A percentile compares a stretch with the other conserved stretches of the same genome.
phyloP scores from a whole-genome alignment of 2,113 vertebrate species.

The Mobula hypostoma region DNA sequence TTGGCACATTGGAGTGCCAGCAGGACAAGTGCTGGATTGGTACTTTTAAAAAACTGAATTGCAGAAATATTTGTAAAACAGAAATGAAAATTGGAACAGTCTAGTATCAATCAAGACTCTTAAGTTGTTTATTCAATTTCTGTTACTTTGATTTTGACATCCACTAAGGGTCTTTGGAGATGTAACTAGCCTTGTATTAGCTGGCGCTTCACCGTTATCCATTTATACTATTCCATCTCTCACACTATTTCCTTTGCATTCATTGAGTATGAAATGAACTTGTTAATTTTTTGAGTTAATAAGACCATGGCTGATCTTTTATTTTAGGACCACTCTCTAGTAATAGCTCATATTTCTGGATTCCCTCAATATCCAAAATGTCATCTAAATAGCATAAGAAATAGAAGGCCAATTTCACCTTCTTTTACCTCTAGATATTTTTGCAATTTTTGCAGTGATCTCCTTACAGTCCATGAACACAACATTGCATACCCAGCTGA shows the following conservation, averaged over 20 bases:
- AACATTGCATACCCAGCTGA: conserved; percentile 67
- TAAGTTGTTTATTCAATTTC: neutral
- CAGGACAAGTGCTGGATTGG: neutral
- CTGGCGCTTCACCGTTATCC: neutral
- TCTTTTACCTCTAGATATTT: neutral
- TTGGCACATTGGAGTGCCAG: neutral
- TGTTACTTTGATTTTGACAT: neutral
- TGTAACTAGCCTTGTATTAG: neutral
- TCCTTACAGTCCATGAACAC: conserved; percentile 65
- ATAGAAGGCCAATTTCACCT: neutral
- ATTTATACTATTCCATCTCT: neutral
- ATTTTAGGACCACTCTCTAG: no score
- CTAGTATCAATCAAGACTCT: neutral
- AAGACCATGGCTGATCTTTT: no score
- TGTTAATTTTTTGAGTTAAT: no score
- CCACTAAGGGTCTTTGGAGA: neutral
- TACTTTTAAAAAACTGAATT: neutral
- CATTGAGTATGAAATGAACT: no score
- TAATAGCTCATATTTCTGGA: no score
- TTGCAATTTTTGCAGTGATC: conserved; percentile 48
- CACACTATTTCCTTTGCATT: no score
- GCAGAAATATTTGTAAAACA: neutral
- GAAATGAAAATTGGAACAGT: neutral
- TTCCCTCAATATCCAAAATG: no score
- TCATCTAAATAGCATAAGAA: no score